phyloP scores from a whole-genome alignment of 2,888 invertebrate species.

The Rotaria sp. region DNA sequence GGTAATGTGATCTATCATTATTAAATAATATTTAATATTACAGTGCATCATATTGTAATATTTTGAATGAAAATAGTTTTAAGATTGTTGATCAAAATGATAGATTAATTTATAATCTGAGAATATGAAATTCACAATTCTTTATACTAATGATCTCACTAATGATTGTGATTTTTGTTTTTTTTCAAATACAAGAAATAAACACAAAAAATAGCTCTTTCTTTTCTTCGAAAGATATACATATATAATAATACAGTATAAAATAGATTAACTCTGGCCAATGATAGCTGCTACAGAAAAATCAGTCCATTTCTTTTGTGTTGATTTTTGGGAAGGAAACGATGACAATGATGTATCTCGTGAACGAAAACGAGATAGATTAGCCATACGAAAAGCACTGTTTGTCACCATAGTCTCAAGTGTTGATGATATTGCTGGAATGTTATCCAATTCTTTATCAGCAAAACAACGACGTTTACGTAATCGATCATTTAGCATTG shows the following conservation, averaged over 20 bases:
- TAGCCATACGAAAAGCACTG: constrained; percentile 19
- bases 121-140: neutral
- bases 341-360: neutral
- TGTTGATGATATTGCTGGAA: neutral
- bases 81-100: too few species aligned
- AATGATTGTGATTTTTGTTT: neutral
- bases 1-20: too few species aligned
- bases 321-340: neutral
- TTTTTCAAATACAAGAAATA: neutral
- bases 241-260: neutral
- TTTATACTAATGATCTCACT: neutral
- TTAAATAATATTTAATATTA: too few species aligned
- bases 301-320: constrained; percentile 13
- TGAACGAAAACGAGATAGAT: neutral
- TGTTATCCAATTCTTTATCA: constrained; percentile 40
- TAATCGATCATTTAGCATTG: constrained; percentile 37
- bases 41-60: too few species aligned
- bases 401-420: neutral
- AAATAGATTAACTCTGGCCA: constrained; percentile 25
- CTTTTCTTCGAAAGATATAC: neutral
- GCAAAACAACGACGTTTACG: constrained; percentile 42
- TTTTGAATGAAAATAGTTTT: too few species aligned
- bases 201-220: neutral
- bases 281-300: constrained; percentile 22
- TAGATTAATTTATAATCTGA: too few species aligned